Percentiles rank a stretch among this genome's conserved stretches.
phyloP scores from a whole-genome alignment of 2,888 invertebrate species.

The Latheticus oryzae region DNA sequence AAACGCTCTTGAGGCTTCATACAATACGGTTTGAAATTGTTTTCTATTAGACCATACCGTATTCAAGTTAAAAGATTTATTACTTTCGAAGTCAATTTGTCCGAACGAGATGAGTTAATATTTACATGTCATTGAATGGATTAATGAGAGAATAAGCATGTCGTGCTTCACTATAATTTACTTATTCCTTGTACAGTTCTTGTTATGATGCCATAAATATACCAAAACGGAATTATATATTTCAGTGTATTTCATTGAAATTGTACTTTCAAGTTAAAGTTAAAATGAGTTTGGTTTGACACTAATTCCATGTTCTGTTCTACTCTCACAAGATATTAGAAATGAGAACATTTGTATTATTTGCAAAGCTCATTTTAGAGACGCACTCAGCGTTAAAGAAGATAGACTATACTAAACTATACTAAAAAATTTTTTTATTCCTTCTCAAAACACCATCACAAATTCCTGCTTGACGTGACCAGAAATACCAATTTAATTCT shows the following conservation, averaged over 20 bases:
- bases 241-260: slow-evolving; percentile 19
- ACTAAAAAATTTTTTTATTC: too few species aligned
- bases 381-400: too few species aligned
- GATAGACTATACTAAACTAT: too few species aligned
- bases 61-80: slow-evolving; percentile 28
- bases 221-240: slow-evolving; percentile 18
- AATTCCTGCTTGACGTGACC: slow-evolving; percentile 15
- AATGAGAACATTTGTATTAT: slow-evolving; percentile 1
- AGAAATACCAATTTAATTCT: slow-evolving; percentile 23
- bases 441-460: background rate
- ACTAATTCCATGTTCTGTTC: background rate
- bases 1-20: too few species aligned
- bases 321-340: slow-evolving; percentile 1
- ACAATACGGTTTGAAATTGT: too few species aligned
- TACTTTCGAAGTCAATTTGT: slow-evolving; percentile 20
- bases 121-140: slow-evolving; percentile 28
- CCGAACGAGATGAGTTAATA: slow-evolving; percentile 18
- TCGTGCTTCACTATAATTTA: slow-evolving; percentile 25
- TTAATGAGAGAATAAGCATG: slow-evolving; percentile 27
- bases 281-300: background rate
- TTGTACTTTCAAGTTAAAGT: slow-evolving; percentile 8
- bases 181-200: slow-evolving; percentile 21
- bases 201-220: slow-evolving; percentile 24
- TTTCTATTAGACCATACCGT: slow-evolving; percentile 20
- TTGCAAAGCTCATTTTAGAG: slow-evolving; percentile 1